Evolutionary conservation across 1,140 invertebrate species (phyloP).

Genomic region (Drosophila ohnishii): DNA sequence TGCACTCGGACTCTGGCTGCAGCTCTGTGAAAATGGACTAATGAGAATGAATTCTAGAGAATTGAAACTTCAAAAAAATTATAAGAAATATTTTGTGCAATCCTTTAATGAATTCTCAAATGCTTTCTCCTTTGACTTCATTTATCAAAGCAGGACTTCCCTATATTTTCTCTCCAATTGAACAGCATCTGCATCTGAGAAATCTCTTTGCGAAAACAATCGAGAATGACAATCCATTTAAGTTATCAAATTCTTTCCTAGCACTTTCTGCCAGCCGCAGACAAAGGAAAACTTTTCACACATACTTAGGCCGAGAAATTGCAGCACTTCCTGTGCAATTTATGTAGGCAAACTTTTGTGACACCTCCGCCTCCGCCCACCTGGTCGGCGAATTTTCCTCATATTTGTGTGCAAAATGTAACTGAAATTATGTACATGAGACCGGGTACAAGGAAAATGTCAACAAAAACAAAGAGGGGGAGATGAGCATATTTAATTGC

Average conservation of each 20-base stretch:
- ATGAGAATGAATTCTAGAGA: neutral
- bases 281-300: slow-evolving; percentile 26
- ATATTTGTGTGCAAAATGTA: slow-evolving; percentile 60
- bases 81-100: neutral
- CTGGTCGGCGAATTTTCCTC: slow-evolving; percentile 38
- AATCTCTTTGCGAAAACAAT: slow-evolving; percentile 25
- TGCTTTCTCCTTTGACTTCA: neutral
- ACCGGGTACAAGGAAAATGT: neutral
- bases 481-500: slow-evolving; percentile 56
- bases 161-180: neutral
- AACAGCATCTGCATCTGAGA: neutral
- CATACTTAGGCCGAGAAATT: slow-evolving; percentile 47
- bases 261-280: slow-evolving; percentile 17
- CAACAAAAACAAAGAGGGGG: slow-evolving; percentile 9
- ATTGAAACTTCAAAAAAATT: neutral
- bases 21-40: neutral
- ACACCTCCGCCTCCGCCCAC: slow-evolving; percentile 5
- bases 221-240: slow-evolving; percentile 44
- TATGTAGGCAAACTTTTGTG: slow-evolving; percentile 46
- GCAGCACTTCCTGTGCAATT: slow-evolving; percentile 54
- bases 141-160: neutral
- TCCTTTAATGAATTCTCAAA: neutral
- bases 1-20: neutral
- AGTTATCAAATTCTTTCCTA: slow-evolving; percentile 43
- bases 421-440: slow-evolving; percentile 53